Evolutionary conservation across 1,140 invertebrate genomes (phyloP).

Genomic region (Scaptomyza pallida): DNA sequence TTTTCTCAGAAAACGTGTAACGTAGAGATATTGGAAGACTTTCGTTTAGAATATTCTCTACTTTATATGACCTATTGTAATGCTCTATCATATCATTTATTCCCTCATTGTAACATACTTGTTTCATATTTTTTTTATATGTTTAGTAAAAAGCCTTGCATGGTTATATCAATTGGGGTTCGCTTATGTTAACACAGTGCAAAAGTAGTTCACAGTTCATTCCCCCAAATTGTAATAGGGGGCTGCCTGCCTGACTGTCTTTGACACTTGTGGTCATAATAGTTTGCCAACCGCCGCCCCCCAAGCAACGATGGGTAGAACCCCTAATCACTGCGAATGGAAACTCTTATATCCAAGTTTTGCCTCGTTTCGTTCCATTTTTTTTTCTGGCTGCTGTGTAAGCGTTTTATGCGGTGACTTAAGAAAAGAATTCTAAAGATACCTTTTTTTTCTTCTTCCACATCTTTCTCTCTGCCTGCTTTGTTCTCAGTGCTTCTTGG

Average conservation of each 20-base stretch:
- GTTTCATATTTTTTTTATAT: conserved; percentile 17
- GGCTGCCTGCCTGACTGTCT: conserved; percentile 51
- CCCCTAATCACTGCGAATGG: conserved; percentile 61
- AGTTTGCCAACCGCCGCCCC: conserved; percentile 59
- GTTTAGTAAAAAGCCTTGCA: background rate
- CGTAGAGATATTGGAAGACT: background rate
- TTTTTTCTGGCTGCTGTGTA: conserved; percentile 38
- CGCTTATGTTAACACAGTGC: conserved; percentile 65
- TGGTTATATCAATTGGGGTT: conserved; percentile 65
- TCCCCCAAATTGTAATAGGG: conserved; percentile 46
- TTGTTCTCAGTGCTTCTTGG: conserved; percentile 15
- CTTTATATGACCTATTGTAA: too few relatives aligned
- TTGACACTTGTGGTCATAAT: conserved; percentile 72
- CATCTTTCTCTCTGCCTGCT: background rate
- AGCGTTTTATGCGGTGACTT: conserved; percentile 52
- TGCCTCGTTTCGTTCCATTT: background rate
- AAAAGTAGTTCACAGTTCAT: conserved; percentile 73
- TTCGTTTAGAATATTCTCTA: too few relatives aligned
- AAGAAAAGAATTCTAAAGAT: conserved; percentile 71
- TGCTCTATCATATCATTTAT: background rate
- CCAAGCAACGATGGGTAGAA: conserved; percentile 13
- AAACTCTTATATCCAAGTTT: conserved; percentile 2
- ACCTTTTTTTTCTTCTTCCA: conserved; percentile 25
- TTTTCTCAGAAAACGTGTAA: background rate
- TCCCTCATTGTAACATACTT: background rate